Base-by-base conservation (phyloP, 2,888 invertebrate genomes). In the Lepetodrilus schrolli region DNA sequence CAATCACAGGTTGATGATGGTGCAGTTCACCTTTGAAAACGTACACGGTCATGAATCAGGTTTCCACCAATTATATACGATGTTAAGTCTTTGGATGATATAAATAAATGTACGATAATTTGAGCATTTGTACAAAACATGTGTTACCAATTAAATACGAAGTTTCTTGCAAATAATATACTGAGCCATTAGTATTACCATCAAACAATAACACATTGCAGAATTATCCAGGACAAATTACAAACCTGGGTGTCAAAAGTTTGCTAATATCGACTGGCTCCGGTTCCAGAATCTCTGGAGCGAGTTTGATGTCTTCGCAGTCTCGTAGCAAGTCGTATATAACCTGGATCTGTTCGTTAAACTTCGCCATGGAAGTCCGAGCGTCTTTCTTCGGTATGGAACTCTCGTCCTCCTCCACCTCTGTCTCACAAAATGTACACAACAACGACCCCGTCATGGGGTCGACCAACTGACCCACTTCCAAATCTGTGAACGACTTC, bases 401-500 rank as follows among this genome's bases (percentile, higher is more conserved):
- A 50, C 96, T 96, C 84, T 95, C 95, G 91, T 98, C 98, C 90
- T 98, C 98, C 89, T 97, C 96, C 0, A 98, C 98, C 0, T 95
- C 93, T 90, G 94, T 94, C 73, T 94, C 93, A 90, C 98, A 98
- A 90, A 94, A 96, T 72, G 96, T 97, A 91, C 98, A 88, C 38
- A 82, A 77, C n/a, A 88, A 86, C 37, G 81, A 81, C 21, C 84
- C 82, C 13, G 86, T 84, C 70, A 78, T 78, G 30, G 81, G 79
- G 72, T 90, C 89, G 72, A 89, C 86, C 71, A 90, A 72, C 77
- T 89, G 85, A 47, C 91, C 91, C 87, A 94, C 95, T 82, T 98
- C 98, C 47, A 98, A 93, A 92, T 98, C 98, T 47, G 98, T 98
- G 90, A 96, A 98, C 0, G 97, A 96, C 92, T 97, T 98, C 70